Conservation (phyloP, 2,888 invertebrate genomes). For the Physocephala rufipes region DNA sequence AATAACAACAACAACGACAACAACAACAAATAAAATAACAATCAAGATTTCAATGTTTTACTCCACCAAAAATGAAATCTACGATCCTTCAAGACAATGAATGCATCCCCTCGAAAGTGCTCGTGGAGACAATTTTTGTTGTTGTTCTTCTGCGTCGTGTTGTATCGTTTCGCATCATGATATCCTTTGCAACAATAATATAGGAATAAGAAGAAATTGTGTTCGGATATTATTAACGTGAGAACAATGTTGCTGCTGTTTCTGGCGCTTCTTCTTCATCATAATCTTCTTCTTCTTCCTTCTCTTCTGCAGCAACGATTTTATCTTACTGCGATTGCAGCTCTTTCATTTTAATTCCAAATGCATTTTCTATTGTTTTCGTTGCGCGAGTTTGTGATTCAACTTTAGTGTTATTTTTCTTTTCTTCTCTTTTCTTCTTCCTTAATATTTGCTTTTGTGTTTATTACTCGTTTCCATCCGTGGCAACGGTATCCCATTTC, state of each 20-base stretch:
- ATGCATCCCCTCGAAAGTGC: background rate
- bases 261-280: too few relatives aligned
- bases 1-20: slow-evolving; percentile 4
- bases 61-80: too few relatives aligned
- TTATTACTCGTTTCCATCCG: background rate
- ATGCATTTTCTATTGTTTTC: slow-evolving; percentile 35
- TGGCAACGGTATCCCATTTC: background rate
- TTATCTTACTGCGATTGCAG: slow-evolving; percentile 31
- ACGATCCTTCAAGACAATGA: too few relatives aligned
- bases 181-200: too few relatives aligned
- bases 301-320: too few relatives aligned
- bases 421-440: background rate
- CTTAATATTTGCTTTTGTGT: background rate
- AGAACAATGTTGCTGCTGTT: slow-evolving; percentile 25
- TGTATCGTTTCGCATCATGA: background rate
- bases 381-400: slow-evolving; percentile 5
- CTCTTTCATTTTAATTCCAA: slow-evolving; percentile 36
- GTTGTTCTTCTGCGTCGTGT: too few relatives aligned
- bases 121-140: slow-evolving; percentile 8
- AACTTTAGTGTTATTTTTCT: too few relatives aligned
- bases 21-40: slow-evolving; percentile 7
- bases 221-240: slow-evolving; percentile 16
- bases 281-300: too few relatives aligned
- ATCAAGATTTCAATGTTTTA: background rate
- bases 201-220: too few relatives aligned